These are phyloP conservation scores for Hemibagrus guttatus DNA, from an alignment of 2,797 vertebrate species.

Conservation along the genomic window DNA sequence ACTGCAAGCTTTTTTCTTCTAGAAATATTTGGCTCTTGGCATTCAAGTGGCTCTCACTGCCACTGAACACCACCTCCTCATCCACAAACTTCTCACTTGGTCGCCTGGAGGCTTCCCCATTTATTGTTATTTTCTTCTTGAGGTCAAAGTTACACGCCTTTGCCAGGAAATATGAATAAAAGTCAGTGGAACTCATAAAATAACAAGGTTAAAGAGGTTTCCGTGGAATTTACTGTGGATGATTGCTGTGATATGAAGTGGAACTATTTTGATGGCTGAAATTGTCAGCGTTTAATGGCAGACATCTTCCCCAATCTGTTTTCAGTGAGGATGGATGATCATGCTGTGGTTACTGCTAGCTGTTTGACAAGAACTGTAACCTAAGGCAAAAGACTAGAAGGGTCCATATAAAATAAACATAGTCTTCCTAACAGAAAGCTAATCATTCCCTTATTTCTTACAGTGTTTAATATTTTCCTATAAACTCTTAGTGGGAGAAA, in stretches of 20 bases:
- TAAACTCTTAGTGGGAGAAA: background rate
- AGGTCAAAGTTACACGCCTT: conserved; percentile 45
- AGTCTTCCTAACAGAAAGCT: conserved; percentile 62
- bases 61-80: conserved; percentile 31
- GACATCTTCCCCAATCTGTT: conserved; percentile 41
- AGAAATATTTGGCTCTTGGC: conserved; percentile 21
- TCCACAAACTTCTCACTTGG: conserved; percentile 29
- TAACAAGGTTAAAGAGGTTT: conserved; percentile 62
- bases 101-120: conserved; percentile 56
- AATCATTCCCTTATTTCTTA: conserved; percentile 20
- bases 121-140: conserved; percentile 65
- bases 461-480: background rate
- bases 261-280: conserved; percentile 69
- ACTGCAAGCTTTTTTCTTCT: conserved; percentile 10
- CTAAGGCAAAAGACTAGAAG: conserved; percentile 64
- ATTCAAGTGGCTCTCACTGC: conserved; percentile 28
- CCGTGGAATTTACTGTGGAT: conserved; percentile 60
- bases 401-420: conserved; percentile 60
- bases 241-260: conserved; percentile 66
- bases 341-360: conserved; percentile 61
- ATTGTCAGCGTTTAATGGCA: conserved; percentile 68
- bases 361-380: conserved; percentile 55
- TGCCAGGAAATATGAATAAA: conserved; percentile 74
- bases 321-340: conserved; percentile 34
- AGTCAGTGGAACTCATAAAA: conserved; percentile 56